phyloP scores from a whole-genome alignment of 2,888 invertebrate genomes.

The Volucella bombylans region DNA sequence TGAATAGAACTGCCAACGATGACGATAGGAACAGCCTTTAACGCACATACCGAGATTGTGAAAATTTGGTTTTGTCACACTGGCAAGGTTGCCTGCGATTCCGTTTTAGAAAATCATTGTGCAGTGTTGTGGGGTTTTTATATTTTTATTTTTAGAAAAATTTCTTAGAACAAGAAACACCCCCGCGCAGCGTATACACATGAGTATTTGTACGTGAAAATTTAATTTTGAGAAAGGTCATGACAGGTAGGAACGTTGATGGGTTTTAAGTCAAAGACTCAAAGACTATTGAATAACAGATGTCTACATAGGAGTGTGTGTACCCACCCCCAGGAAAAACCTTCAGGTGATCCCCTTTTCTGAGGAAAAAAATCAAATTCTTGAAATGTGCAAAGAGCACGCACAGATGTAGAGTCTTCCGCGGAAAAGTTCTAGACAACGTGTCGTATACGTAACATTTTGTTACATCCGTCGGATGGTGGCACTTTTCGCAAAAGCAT shows the following conservation, averaged over 20 bases:
- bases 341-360: background rate
- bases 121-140: background rate
- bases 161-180: constrained; percentile 12
- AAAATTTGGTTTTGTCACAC: constrained; percentile 33
- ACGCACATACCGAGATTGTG: constrained; percentile 34
- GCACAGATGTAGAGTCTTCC: background rate
- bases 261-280: background rate
- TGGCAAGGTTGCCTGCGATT: constrained; percentile 51
- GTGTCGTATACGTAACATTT: constrained; percentile 60
- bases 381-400: background rate
- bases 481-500: background rate
- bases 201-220: background rate
- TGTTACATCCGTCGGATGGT: background rate
- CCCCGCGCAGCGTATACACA: background rate
- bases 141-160: constrained; percentile 29
- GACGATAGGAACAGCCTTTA: constrained; percentile 43
- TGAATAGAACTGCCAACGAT: constrained; percentile 4
- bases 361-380: background rate
- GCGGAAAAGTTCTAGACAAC: background rate
- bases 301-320: background rate
- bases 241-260: background rate
- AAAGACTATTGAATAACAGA: background rate
- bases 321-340: background rate
- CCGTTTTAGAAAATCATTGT: background rate
- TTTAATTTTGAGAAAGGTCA: constrained; percentile 43